Evolutionary conservation across 1,140 invertebrate species (phyloP).

Genomic region (Liolophura sinensis): DNA sequence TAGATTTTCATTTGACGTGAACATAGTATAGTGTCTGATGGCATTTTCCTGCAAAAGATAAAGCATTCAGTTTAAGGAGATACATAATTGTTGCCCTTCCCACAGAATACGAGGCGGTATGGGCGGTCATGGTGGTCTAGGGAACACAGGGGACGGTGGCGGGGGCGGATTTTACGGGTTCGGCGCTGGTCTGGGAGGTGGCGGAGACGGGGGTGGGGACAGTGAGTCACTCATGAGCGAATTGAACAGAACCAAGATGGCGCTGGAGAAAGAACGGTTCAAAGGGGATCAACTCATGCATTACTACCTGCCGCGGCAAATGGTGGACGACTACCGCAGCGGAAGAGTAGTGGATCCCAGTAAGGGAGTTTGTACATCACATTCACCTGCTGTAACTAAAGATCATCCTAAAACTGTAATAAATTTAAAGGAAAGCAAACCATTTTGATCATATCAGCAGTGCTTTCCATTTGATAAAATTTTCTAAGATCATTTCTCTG

Average conservation of each 20-base stretch:
- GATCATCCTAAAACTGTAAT: too few species aligned
- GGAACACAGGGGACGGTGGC: not conserved
- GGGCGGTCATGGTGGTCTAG: not conserved
- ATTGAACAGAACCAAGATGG: slow-evolving; percentile 18
- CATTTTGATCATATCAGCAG: too few species aligned
- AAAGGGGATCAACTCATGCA: slow-evolving; percentile 19
- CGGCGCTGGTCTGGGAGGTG: slow-evolving; percentile 1
- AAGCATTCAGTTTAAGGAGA: too few species aligned
- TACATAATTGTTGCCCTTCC: too few species aligned
- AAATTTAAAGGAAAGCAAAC: too few species aligned
- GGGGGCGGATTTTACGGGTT: slow-evolving; percentile 6
- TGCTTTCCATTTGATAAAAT: too few species aligned
- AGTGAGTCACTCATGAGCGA: not conserved
- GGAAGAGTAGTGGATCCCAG: slow-evolving; percentile 14
- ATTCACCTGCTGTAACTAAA: too few species aligned
- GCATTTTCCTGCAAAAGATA: too few species aligned
- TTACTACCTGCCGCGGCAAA: slow-evolving; percentile 24
- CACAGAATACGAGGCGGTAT: not conserved
- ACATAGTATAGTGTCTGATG: too few species aligned
- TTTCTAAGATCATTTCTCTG: too few species aligned
- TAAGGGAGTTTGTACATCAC: not conserved
- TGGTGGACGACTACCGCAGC: slow-evolving; percentile 16
- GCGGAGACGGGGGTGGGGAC: not conserved
- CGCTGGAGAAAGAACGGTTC: slow-evolving; percentile 30
- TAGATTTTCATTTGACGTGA: too few species aligned